Percentiles rank a stretch among this genome's conserved stretches.
Evolutionary conservation across 2,888 invertebrate genomes (phyloP).

Genomic region (Ptilodon capucinus): DNA sequence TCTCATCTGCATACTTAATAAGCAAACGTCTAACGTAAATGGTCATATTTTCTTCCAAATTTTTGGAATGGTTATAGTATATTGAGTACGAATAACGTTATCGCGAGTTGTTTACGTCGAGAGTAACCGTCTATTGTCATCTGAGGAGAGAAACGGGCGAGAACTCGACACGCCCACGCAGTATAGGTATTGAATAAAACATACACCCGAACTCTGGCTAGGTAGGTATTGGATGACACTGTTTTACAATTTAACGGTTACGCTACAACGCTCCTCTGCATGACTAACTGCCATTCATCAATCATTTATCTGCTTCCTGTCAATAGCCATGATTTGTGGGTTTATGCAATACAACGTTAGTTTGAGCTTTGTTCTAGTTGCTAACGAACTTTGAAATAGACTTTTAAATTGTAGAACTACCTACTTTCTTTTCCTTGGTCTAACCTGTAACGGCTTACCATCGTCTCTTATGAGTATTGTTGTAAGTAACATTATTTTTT

Average conservation of each 20-base stretch:
- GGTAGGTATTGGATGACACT: not conserved
- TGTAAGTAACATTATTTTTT: too few relatives aligned
- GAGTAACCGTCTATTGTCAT: slow-evolving; percentile 9
- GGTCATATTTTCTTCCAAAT: slow-evolving; percentile 8
- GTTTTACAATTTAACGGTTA: slow-evolving; percentile 15
- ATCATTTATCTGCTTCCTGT: slow-evolving; percentile 11
- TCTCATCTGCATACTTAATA: slow-evolving; percentile 24
- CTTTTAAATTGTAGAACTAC: not conserved
- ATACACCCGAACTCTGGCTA: not conserved
- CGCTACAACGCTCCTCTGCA: slow-evolving; percentile 1
- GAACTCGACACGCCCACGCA: not conserved
- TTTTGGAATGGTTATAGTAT: slow-evolving; percentile 8
- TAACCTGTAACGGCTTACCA: not conserved
- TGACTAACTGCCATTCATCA: slow-evolving; percentile 12
- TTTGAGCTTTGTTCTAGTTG: not conserved
- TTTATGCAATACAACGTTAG: not conserved
- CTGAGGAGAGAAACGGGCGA: slow-evolving; percentile 7
- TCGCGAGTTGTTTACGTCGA: slow-evolving; percentile 1
- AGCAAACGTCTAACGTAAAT: slow-evolving; percentile 15
- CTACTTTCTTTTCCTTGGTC: not conserved
- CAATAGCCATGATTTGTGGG: slow-evolving; percentile 6
- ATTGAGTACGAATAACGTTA: slow-evolving; percentile 16
- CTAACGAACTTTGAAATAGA: not conserved
- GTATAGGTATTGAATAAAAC: slow-evolving; percentile 12
- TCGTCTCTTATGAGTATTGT: too few relatives aligned